A percentile compares a stretch with the other conserved stretches of the same genome.
These are phyloP conservation scores for Timandra comae DNA, from an alignment of 2,888 invertebrate genomes.

Conservation along the genomic window DNA sequence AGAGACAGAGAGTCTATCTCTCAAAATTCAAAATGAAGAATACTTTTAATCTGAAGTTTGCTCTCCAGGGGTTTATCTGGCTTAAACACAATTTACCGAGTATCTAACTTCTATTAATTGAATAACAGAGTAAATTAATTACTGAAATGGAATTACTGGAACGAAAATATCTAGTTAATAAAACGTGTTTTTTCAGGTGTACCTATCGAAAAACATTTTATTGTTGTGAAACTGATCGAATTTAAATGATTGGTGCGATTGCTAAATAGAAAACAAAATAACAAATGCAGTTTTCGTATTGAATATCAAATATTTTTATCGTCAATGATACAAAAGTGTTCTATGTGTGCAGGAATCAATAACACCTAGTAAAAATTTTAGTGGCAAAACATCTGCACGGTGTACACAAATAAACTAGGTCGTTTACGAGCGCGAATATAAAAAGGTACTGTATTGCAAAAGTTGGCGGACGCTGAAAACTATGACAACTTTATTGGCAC, in stretches of 20 bases:
- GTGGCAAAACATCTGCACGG: slow-evolving; percentile 15
- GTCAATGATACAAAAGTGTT: neutral
- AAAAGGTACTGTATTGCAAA: slow-evolving; percentile 21
- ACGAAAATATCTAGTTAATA: too few relatives aligned
- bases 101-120: slow-evolving; percentile 12
- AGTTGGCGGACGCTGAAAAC: slow-evolving; percentile 16
- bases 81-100: slow-evolving; percentile 12
- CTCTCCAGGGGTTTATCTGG: slow-evolving; percentile 8
- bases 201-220: too few relatives aligned
- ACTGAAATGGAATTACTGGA: too few relatives aligned
- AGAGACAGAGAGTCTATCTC: neutral
- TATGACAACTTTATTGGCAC: slow-evolving; percentile 23
- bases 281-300: neutral
- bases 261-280: neutral
- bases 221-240: neutral
- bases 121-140: slow-evolving; percentile 14
- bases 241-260: neutral
- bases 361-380: slow-evolving; percentile 16
- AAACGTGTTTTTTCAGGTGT: too few relatives aligned
- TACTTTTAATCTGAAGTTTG: slow-evolving; percentile 2
- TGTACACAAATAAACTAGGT: slow-evolving; percentile 21
- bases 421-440: slow-evolving; percentile 17
- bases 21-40: slow-evolving; percentile 2
- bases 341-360: slow-evolving; percentile 12
- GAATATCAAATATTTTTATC: neutral